Evolutionary conservation across 2,888 invertebrate genomes (phyloP).

Genomic region (Chironomus riparius): DNA sequence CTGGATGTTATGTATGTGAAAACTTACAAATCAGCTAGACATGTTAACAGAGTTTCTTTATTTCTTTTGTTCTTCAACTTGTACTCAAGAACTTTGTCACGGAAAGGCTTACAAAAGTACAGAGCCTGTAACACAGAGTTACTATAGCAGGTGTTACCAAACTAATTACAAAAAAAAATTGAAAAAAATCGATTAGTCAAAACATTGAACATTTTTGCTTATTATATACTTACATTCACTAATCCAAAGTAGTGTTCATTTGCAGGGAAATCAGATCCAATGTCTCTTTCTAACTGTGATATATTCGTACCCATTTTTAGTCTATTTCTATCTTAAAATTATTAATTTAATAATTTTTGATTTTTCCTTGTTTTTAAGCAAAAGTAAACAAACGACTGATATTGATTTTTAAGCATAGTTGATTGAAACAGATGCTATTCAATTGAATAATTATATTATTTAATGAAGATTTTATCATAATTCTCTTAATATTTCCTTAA

Average conservation of each 20-base stretch:
- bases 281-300: constrained; percentile 98
- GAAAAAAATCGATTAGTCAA: background rate
- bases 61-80: constrained; percentile 92
- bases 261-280: constrained; percentile 95
- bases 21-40: constrained; percentile 77
- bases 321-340: background rate
- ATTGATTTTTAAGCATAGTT: too few relatives aligned
- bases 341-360: background rate
- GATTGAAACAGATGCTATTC: too few relatives aligned
- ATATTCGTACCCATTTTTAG: constrained; percentile 81
- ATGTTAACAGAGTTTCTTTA: constrained; percentile 95
- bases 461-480: too few relatives aligned
- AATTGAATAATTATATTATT: too few relatives aligned
- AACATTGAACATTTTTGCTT: background rate
- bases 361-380: background rate
- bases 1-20: too few relatives aligned
- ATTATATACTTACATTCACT: constrained; percentile 76
- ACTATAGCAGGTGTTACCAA: constrained; percentile 99
- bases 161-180: constrained; percentile 52
- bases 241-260: constrained; percentile 99
- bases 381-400: too few relatives aligned
- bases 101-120: constrained; percentile 98
- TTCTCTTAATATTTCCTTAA: too few relatives aligned
- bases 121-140: constrained; percentile 99
- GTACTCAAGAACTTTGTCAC: constrained; percentile 97